phyloP scores from a whole-genome alignment of 2,113 vertebrate species.

The Leucoraja erinaceus region DNA sequence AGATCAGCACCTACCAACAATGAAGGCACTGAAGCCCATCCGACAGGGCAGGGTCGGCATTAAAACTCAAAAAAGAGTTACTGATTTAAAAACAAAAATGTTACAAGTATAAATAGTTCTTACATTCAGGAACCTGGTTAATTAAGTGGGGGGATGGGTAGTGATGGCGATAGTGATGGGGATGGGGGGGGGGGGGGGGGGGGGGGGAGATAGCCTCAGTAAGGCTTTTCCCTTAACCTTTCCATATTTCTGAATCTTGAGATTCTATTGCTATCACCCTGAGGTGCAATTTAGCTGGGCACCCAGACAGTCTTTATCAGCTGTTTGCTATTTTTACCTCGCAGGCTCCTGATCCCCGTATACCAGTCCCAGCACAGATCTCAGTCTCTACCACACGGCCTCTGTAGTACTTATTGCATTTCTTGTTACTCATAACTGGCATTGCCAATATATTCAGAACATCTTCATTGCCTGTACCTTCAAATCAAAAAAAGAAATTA shows the following conservation, averaged over 20 bases:
- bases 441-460: slow-evolving; percentile 77
- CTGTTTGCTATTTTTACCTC: slow-evolving; percentile 63
- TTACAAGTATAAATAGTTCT: no score
- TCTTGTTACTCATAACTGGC: slow-evolving; percentile 67
- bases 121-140: no score
- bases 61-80: no score
- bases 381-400: slow-evolving; percentile 75
- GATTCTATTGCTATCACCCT: neutral
- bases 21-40: no score
- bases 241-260: neutral
- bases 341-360: slow-evolving; percentile 72
- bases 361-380: slow-evolving; percentile 76
- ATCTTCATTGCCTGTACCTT: slow-evolving; percentile 65
- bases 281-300: no score
- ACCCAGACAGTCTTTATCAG: neutral
- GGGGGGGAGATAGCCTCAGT: no score
- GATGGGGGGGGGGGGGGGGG: no score
- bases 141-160: no score
- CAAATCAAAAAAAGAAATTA: neutral
- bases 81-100: no score
- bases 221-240: neutral
- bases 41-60: no score
- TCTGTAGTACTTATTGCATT: slow-evolving; percentile 71
- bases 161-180: no score
- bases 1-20: no score